These are phyloP conservation scores for Drosophila simulans DNA, from an alignment of 1,140 invertebrate species.

Conservation along the genomic window DNA sequence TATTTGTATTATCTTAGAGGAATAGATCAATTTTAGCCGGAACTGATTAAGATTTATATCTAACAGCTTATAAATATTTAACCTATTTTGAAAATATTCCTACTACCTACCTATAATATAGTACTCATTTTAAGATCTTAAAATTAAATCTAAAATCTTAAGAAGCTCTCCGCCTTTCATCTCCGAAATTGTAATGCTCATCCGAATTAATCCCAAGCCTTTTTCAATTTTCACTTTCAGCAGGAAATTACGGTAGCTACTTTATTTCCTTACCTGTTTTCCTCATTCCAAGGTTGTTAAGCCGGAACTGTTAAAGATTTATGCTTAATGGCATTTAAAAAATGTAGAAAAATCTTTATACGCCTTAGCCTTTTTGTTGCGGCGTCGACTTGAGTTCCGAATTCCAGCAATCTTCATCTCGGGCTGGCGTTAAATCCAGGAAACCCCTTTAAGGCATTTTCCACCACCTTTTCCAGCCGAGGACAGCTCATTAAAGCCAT, in stretches of 20 bases:
- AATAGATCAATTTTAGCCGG: background rate
- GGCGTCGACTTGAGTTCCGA: background rate
- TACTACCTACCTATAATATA: no score
- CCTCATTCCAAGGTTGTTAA: background rate
- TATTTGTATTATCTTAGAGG: no score
- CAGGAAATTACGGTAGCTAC: slow-evolving; percentile 21
- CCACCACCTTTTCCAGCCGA: slow-evolving; percentile 1
- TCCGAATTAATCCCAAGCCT: slow-evolving; percentile 8
- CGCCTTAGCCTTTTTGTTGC: background rate
- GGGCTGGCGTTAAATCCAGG: background rate
- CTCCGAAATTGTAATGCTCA: background rate
- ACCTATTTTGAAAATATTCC: no score
- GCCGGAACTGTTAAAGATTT: slow-evolving; percentile 48
- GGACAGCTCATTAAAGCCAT: slow-evolving; percentile 72
- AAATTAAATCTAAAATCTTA: slow-evolving; percentile 1
- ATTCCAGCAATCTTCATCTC: background rate
- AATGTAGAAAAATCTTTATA: slow-evolving; percentile 27
- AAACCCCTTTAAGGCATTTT: slow-evolving; percentile 22
- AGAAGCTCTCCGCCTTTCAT: background rate
- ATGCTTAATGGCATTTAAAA: slow-evolving; percentile 26
- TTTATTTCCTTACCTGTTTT: slow-evolving; percentile 20
- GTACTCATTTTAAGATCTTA: no score
- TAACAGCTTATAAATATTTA: background rate
- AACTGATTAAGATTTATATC: slow-evolving; percentile 1
- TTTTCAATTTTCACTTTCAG: slow-evolving; percentile 34